Percentiles rank a stretch among this genome's conserved stretches.
Evolutionary conservation across 2,113 vertebrate genomes (phyloP).

Genomic region (Gallinago undulata): DNA sequence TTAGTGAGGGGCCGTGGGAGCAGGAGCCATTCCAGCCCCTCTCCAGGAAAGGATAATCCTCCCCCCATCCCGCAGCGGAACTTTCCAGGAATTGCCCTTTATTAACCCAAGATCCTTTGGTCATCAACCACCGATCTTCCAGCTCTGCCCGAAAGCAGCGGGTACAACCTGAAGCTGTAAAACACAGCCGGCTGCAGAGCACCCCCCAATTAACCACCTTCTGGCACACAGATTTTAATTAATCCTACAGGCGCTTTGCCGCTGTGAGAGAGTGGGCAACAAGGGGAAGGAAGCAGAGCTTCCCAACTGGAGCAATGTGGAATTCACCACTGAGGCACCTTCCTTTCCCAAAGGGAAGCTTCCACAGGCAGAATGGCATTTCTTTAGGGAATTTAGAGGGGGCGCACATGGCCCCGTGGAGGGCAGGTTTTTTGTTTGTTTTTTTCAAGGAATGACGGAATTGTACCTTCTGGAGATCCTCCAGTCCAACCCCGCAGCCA

Average conservation of each 20-base stretch:
- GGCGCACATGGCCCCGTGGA: accelerated
- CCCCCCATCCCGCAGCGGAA: not conserved
- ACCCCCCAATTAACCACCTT: no score
- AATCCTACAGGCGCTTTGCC: not conserved
- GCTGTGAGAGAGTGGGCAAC: not conserved
- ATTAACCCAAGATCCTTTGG: not conserved
- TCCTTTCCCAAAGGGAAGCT: no score
- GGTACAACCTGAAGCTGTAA: not conserved
- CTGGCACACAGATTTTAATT: accelerated
- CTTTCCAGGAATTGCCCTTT: not conserved
- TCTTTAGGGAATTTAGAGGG: accelerated
- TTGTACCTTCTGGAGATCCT: no score
- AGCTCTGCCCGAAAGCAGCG: not conserved
- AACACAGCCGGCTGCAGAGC: not conserved
- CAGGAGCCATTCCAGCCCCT: not conserved
- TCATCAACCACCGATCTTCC: not conserved
- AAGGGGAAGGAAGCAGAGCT: accelerated
- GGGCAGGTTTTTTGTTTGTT: not conserved
- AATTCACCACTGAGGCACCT: not conserved
- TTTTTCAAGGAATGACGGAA: no score
- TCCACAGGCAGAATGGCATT: not conserved
- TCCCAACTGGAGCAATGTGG: not conserved
- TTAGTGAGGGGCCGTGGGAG: accelerated
- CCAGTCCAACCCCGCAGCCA: no score
- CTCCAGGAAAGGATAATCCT: not conserved